Evolutionary conservation across 1,140 invertebrate species (phyloP), one percentile per base, ranked within the genome.

Genomic region (Macrocentrus cingulum): DNA sequence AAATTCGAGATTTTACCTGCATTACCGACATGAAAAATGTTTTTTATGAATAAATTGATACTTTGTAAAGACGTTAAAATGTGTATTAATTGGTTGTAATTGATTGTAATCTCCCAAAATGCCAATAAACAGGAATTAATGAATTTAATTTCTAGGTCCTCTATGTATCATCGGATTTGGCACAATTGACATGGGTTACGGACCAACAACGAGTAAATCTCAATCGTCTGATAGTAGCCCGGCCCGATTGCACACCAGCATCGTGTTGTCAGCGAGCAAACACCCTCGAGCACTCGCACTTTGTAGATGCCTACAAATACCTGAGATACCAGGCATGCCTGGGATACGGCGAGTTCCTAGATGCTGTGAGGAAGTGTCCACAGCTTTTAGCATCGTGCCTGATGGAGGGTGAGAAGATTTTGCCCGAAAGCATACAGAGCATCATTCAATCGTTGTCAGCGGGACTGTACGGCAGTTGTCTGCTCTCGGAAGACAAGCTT

Each of bases 261-360:
- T 81, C 84, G 25, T 92, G 88, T 68, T 92, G 90, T 71, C 85
- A 88, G 56, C 82, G 85, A 64, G 89, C 91, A 5, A 91, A 90
- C 72, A 77, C 84, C 37, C 81, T 96, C 18, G 89, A 94, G 64
- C 86, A 85, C 66, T 87, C 89, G 1, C 84, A 86, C 46, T 97
- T 98, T 77, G 80, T 95, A 32, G 92, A 97, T 75, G 91, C 88
- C 20, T 92, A 94, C 71, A 93, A 94, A 79, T 85, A 88, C 44
- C 77, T 97, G 49, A 87, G 88, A 66, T 92, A 91, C 71, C 82
- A 95, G 83, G 87, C 91, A 68, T 85, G 87, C 15, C 77, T 88
- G 55, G 83, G 85, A 37, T 88, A 93, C 65, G 88, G 90, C 20
- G 90, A 94, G 66, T 86, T 96, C 37, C 76, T 97, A 13, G 85